Evolutionary conservation across 2,888 invertebrate genomes (phyloP), one percentile per base, ranked within the genome.

Genomic region (Steinernema hermaphroditum): DNA sequence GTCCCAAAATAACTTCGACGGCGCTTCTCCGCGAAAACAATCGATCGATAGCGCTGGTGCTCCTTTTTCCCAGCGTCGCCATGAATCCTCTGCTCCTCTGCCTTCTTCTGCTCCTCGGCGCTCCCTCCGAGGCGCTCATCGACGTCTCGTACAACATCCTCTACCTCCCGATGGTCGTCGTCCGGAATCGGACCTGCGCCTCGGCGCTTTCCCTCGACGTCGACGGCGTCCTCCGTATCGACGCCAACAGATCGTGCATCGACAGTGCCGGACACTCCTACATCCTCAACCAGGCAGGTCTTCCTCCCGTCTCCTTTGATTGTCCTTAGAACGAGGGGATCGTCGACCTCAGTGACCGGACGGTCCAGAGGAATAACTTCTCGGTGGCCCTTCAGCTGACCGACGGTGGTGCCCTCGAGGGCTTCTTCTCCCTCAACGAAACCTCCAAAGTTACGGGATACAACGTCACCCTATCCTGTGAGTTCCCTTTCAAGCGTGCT

Each of bases 101-200:
- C 27, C 8, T 62, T 6, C 46, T 62, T n/a, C 62, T 62, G 16
- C 29, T 62, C 16, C 32, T 32, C 62, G 8, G 16, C 2, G 4
- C 16, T 9, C 29, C 29, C 1, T 6, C 32, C 62, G 22, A 2
- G 62, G 62, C 29, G 32, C 62, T 62, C 32, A 62, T 62, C 32
- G 62, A 62, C 16, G 32, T 62, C 29, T 62, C 62, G 32, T 62
- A 62, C 62, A 62, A 62, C n/a, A 29, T 62, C 32, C 62, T 62
- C 62, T 62, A 62, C 32, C 29, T 62, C 32, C 62, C 62, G 62
- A 62, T 62, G 62, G 62, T 62, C 19, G 62, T 62, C 32, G 32
- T 62, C 32, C 29, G 62, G 1, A 62, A 62, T 27, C 27, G 29
- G 16, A 62, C 62, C 16, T 62, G 62, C 32, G 62, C 27, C 1